Evolutionary conservation across 1,140 invertebrate species (phyloP).

Genomic region (Drosophila asahinai): DNA sequence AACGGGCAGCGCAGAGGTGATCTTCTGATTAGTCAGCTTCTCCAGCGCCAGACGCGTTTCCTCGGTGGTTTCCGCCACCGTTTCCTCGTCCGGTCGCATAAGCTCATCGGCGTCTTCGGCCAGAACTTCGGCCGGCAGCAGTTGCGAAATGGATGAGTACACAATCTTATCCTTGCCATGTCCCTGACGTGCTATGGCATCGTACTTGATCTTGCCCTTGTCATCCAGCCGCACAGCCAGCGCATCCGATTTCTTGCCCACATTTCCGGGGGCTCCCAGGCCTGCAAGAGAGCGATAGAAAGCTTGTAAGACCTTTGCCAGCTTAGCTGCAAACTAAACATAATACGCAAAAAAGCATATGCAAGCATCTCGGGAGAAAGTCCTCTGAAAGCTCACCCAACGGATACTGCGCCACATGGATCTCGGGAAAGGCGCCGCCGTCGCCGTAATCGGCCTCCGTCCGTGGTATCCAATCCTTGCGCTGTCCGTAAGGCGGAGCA

Average conservation of each 20-base stretch:
- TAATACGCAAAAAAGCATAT: not conserved
- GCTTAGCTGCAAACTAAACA: not conserved
- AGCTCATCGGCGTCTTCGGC: conserved; percentile 96
- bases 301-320: not conserved
- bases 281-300: conserved; percentile 81
- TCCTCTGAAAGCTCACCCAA: conserved; percentile 87
- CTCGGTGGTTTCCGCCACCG: conserved; percentile 94
- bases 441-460: conserved; percentile 94
- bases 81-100: conserved; percentile 94
- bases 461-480: conserved; percentile 97
- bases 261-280: conserved; percentile 92
- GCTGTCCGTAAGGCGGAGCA: conserved; percentile 98
- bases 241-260: conserved; percentile 91
- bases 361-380: not conserved
- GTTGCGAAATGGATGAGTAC: conserved; percentile 97
- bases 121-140: conserved; percentile 96
- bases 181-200: conserved; percentile 97
- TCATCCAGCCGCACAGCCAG: conserved; percentile 97
- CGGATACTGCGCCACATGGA: conserved; percentile 98
- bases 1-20: conserved; percentile 97
- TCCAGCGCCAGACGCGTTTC: conserved; percentile 93
- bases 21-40: conserved; percentile 95
- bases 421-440: conserved; percentile 99
- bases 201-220: conserved; percentile 98
- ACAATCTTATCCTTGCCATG: conserved; percentile 99